Base-by-base conservation (phyloP, 2,113 vertebrate genomes). In the Tragulus kanchil region DNA sequence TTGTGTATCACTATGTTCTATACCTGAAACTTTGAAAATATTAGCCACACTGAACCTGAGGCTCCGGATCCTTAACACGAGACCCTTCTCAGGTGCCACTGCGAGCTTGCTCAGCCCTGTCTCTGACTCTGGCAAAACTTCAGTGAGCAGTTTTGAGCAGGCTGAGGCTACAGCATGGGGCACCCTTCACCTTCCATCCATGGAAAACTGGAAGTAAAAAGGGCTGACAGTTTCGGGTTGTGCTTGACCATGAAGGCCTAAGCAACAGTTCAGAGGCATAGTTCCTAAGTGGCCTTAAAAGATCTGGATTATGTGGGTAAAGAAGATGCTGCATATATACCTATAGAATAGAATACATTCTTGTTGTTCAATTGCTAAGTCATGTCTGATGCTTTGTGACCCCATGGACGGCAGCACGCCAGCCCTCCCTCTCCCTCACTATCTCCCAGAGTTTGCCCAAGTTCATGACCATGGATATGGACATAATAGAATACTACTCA, bases 231-330 rank as follows among this genome's bases (percentile, higher is more conserved):
- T 42, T 21, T 26, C 21, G 28, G 54, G 36, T n/a, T 31, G 23
- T 5, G 8, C 48, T 48, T 36, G 25, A 73, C 17, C 28, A 19
- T 0, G 1, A 10, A 25, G 0, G 3, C 17, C 15, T 17, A 69
- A 84, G 13, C 26, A 54, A 67, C 14, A 61, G 3, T 56, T 86
- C 11, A 5, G 17, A 95, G 67, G n/a, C 23, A 15, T 13, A n/a
- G 69, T 48, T 85, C 58, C 52, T 31, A 23, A 56, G 17, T 9
- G 19, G 36, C 54, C 48, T 93, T 78, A 16, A 42, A 82, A 93
- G 42, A 4, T 75, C 59, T 79, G 36, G 42, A 65, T 85, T 81
- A 54, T 48, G 11, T 56, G 52, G 48, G 21, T 81, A 56, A 56
- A 56, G 52, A 81, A 56, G 17, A 56, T 4, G 52, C 28, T 25